Percentiles rank a stretch among this genome's conserved stretches.
phyloP scores from a whole-genome alignment of 2,113 vertebrate genomes.

The Lethenteron camtschaticum region DNA sequence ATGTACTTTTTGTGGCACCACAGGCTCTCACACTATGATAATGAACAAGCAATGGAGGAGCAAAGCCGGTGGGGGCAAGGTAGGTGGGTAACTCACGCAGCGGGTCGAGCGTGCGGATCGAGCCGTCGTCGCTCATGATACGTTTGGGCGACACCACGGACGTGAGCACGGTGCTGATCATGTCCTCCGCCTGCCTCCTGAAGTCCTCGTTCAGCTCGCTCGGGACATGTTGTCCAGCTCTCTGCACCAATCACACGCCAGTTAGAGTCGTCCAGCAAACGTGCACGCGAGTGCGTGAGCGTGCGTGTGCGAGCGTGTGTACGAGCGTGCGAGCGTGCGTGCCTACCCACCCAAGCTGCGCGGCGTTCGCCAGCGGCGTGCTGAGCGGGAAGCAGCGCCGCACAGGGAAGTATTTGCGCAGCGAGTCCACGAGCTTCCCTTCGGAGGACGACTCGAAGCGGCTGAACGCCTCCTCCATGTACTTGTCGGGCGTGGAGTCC shows the following conservation, averaged over 20 bases:
- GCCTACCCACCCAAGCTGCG: not conserved
- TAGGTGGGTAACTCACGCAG: not conserved
- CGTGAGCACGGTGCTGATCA: slow-evolving; percentile 1
- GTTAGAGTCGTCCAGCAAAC: too few species aligned
- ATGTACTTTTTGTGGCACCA: too few species aligned
- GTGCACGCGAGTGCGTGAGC: too few species aligned
- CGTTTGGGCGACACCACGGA: not conserved
- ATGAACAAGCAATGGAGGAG: too few species aligned
- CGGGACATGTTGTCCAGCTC: slow-evolving; percentile 3
- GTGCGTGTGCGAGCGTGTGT: too few species aligned
- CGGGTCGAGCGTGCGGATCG: slow-evolving; percentile 2
- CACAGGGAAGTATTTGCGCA: slow-evolving; percentile 1
- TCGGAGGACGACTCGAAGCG: not conserved
- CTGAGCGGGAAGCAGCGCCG: slow-evolving; percentile 3
- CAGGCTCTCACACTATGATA: too few species aligned
- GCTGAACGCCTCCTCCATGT: slow-evolving; percentile 5
- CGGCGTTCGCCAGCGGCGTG: not conserved
- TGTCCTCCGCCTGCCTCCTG: slow-evolving; percentile 4
- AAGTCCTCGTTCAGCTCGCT: slow-evolving; percentile 4
- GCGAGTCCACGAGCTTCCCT: not conserved
- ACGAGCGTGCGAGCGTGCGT: too few species aligned
- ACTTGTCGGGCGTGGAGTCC: not conserved
- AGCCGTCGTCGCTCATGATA: not conserved
- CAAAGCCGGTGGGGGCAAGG: too few species aligned
- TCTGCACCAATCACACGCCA: not conserved